phyloP scores from a whole-genome alignment of 2,888 invertebrate species.

The Rhagonycha fulva region DNA sequence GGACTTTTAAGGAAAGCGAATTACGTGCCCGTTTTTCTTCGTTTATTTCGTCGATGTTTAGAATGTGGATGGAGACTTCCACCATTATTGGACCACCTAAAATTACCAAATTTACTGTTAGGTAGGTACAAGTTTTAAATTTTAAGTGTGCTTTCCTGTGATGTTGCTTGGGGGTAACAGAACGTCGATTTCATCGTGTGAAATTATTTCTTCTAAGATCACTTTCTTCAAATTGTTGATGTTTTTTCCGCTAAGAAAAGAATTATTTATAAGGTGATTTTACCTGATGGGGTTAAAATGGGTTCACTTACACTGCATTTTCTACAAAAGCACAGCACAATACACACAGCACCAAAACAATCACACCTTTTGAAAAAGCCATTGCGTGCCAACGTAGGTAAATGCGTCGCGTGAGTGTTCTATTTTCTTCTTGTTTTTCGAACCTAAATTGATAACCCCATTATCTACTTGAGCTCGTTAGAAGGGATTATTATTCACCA shows the following conservation, averaged over 20 bases:
- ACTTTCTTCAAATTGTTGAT: slow-evolving; percentile 4
- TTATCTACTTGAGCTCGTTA: slow-evolving; percentile 25
- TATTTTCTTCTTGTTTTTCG: neutral
- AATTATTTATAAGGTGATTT: neutral
- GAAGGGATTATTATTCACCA: slow-evolving; percentile 1
- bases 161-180: slow-evolving; percentile 8
- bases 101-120: neutral
- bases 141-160: neutral
- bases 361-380: neutral
- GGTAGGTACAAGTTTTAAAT: too few relatives aligned
- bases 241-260: neutral
- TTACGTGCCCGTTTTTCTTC: slow-evolving; percentile 10
- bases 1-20: neutral
- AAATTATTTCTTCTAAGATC: slow-evolving; percentile 14
- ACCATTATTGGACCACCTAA: slow-evolving; percentile 6
- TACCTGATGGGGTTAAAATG: neutral
- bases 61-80: neutral
- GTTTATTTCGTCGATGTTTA: slow-evolving; percentile 11
- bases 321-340: neutral
- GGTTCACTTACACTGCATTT: neutral
- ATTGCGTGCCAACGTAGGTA: neutral
- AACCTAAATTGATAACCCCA: neutral
- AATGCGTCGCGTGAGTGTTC: neutral
- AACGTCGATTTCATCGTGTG: slow-evolving; percentile 9
- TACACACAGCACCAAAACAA: neutral